Percentiles rank a stretch among this genome's conserved stretches.
phyloP scores from a whole-genome alignment of 1,140 invertebrate genomes.

The Drosophila mojavensis region DNA sequence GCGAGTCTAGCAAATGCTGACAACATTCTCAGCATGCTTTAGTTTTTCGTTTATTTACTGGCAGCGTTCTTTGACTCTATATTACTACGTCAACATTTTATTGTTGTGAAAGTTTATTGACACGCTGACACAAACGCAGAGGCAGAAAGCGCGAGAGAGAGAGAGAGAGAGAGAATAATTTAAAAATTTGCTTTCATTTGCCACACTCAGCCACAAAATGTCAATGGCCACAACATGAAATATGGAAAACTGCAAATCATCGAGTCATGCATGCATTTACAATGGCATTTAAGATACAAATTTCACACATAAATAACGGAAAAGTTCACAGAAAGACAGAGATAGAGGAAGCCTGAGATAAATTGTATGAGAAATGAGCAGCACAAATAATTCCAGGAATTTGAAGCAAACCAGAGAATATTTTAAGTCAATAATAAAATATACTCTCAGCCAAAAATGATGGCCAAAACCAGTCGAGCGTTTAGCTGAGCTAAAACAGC shows the following conservation, averaged over 20 bases:
- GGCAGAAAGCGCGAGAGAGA: neutral
- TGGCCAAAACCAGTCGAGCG: neutral
- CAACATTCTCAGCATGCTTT: constrained; percentile 27
- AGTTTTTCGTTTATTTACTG: constrained; percentile 49
- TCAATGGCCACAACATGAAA: constrained; percentile 8
- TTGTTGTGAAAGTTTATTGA: constrained; percentile 35
- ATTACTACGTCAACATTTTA: constrained; percentile 12
- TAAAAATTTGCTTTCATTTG: constrained; percentile 45
- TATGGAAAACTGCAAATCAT: constrained; percentile 43
- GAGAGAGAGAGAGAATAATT: neutral
- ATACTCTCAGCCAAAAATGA: too few species aligned
- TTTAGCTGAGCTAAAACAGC: constrained; percentile 5
- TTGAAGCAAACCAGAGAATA: neutral
- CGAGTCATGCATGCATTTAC: constrained; percentile 52
- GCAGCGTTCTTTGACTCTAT: constrained; percentile 17
- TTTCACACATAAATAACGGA: constrained; percentile 13
- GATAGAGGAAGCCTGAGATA: too few species aligned
- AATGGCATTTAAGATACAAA: constrained; percentile 48
- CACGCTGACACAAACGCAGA: constrained; percentile 13
- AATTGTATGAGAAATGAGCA: neutral
- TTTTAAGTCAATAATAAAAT: too few species aligned
- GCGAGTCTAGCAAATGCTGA: constrained; percentile 17
- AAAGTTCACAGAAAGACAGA: neutral
- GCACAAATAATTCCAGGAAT: neutral
- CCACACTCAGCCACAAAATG: constrained; percentile 28